These are phyloP conservation scores for Callipepla squamata DNA, from an alignment of 2,113 vertebrate species.

Conservation along the genomic window DNA sequence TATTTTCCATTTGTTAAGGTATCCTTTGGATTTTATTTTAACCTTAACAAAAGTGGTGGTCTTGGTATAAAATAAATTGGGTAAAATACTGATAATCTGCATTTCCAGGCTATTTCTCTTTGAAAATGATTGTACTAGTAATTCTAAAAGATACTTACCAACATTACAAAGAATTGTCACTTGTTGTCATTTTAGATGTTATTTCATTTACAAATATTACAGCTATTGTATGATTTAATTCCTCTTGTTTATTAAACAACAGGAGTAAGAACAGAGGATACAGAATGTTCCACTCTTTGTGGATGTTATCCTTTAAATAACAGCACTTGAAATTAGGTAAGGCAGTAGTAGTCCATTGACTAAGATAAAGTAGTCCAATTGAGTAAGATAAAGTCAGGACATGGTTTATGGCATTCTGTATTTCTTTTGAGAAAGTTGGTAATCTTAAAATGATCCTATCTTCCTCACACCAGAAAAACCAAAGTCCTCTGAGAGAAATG, in stretches of 20 bases:
- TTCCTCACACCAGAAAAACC: neutral
- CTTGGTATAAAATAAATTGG: neutral
- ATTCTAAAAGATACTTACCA: neutral
- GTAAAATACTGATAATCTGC: neutral
- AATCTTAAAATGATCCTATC: neutral
- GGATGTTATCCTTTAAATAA: neutral
- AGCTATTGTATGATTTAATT: neutral
- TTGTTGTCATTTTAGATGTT: neutral
- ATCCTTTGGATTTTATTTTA: neutral
- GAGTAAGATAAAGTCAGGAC: neutral
- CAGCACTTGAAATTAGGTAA: conserved; percentile 9
- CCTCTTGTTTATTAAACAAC: neutral
- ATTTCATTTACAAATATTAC: neutral
- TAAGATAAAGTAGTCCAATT: neutral
- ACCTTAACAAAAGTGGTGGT: neutral
- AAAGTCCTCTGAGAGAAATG: neutral
- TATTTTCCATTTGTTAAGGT: neutral
- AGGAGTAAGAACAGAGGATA: neutral
- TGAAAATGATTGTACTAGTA: neutral
- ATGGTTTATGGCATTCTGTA: neutral
- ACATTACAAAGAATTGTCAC: neutral
- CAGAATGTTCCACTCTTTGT: neutral
- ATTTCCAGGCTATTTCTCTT: neutral
- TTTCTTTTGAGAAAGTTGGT: neutral
- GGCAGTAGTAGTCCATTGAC: neutral